Conservation (phyloP, 23 tunicate species). For the Trididemnum nubilum region DNA sequence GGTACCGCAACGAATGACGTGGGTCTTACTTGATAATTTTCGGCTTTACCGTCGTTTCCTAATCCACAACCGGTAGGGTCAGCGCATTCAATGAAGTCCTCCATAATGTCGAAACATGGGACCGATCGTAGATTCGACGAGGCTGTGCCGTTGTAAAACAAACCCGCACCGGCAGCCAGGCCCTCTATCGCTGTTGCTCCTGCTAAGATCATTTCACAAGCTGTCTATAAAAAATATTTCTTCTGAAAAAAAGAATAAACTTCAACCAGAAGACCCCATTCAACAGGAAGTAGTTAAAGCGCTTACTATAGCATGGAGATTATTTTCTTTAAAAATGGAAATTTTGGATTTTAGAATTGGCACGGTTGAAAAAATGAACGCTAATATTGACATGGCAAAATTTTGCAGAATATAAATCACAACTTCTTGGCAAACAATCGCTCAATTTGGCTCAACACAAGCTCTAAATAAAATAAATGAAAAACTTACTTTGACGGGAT, state of each 20-base stretch:
- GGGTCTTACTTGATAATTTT: conserved; percentile 89
- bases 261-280: too few species aligned
- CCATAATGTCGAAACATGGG: conserved; percentile 76
- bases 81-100: conserved; percentile 87
- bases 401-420: too few species aligned
- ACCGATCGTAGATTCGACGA: neutral
- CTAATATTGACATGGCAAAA: too few species aligned
- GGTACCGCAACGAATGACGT: too few species aligned
- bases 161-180: conserved; percentile 67
- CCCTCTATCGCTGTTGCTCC: conserved; percentile 74
- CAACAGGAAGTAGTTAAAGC: too few species aligned
- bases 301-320: too few species aligned
- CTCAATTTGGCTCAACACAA: neutral
- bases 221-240: conserved; percentile 60
- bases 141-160: conserved; percentile 84
- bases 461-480: neutral
- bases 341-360: too few species aligned
- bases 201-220: conserved; percentile 61
- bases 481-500: conserved; percentile 88
- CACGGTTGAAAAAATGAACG: too few species aligned
- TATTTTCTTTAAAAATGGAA: too few species aligned
- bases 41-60: conserved; percentile 78
- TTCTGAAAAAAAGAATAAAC: too few species aligned
- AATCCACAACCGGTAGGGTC: conserved; percentile 99
- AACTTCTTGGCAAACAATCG: neutral